A percentile compares a stretch with the other conserved stretches of the same genome.
Evolutionary conservation across 2,888 invertebrate genomes (phyloP).

Genomic region (Baronia brevicornis): DNA sequence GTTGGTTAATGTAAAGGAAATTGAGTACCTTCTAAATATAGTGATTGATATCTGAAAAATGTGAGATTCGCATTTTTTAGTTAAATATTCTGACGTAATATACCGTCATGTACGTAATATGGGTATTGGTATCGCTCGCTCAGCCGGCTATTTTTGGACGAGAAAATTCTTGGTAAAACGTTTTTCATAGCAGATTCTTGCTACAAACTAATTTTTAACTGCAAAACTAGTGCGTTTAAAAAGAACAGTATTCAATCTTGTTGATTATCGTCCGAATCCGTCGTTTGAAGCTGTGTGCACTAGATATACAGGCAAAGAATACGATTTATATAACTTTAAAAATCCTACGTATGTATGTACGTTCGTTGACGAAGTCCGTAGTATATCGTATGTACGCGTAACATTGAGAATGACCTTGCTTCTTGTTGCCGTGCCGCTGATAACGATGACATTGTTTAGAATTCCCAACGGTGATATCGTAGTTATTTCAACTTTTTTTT

Average conservation of each 20-base stretch:
- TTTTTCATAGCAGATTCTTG: conserved; percentile 5
- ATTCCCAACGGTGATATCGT: conserved; percentile 23
- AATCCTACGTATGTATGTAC: no score
- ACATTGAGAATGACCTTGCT: conserved; percentile 64
- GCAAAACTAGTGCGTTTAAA: conserved; percentile 3
- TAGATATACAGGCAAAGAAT: no score
- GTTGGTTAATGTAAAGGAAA: no score
- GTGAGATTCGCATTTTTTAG: conserved; percentile 33
- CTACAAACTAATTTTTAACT: conserved; percentile 7
- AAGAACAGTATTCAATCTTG: conserved; percentile 2
- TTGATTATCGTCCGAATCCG: no score
- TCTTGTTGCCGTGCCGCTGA: conserved; percentile 43
- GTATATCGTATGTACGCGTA: conserved; percentile 33
- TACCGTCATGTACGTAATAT: conserved; percentile 14
- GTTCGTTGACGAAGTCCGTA: conserved; percentile 7
- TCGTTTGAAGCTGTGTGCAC: no score
- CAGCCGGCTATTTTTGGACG: conserved; percentile 3
- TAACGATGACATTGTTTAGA: conserved; percentile 24
- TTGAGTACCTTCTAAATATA: no score
- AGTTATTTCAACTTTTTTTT: conserved; percentile 23
- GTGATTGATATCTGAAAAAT: conserved; percentile 23
- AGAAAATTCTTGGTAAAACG: conserved; percentile 4
- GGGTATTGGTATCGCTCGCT: conserved; percentile 10
- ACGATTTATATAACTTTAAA: no score
- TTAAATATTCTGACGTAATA: conserved; percentile 26